Conservation (phyloP, 2,113 vertebrate genomes). For the Indicator maculatus region DNA sequence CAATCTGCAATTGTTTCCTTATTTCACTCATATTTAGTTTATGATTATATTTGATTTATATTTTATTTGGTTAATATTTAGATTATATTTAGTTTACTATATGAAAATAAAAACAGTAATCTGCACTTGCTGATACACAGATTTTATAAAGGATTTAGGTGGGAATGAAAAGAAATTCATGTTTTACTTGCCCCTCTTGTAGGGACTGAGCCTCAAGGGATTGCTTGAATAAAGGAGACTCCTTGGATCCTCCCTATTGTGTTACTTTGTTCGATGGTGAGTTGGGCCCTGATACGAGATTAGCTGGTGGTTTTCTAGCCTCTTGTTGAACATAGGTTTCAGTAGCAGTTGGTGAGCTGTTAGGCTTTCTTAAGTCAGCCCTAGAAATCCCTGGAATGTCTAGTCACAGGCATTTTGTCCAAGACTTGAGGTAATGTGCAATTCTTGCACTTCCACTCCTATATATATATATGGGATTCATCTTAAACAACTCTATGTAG, state of each 20-base stretch:
- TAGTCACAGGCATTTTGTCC: not conserved
- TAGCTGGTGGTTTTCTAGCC: not conserved
- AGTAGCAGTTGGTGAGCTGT: not conserved
- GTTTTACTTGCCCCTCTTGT: not conserved
- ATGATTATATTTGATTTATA: too few relatives aligned
- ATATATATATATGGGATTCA: fast-evolving
- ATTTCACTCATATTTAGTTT: not conserved
- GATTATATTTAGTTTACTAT: not conserved
- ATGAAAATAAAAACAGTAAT: not conserved
- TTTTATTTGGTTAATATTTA: not conserved
- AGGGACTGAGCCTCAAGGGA: not conserved
- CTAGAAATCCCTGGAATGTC: not conserved
- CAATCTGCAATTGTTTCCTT: not conserved
- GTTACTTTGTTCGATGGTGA: not conserved
- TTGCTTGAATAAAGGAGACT: not conserved
- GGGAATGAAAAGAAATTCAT: not conserved
- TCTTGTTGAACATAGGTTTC: not conserved
- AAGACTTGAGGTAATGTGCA: not conserved
- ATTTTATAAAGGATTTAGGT: not conserved
- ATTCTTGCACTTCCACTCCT: not conserved
- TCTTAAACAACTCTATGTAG: not conserved
- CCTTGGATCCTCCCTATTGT: not conserved
- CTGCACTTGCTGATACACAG: not conserved
- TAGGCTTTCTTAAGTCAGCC: not conserved
- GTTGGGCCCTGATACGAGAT: not conserved